Evolutionary conservation across 2,113 vertebrate genomes (phyloP), one percentile per base, ranked within the genome.

Genomic region (Centropus unirufus): DNA sequence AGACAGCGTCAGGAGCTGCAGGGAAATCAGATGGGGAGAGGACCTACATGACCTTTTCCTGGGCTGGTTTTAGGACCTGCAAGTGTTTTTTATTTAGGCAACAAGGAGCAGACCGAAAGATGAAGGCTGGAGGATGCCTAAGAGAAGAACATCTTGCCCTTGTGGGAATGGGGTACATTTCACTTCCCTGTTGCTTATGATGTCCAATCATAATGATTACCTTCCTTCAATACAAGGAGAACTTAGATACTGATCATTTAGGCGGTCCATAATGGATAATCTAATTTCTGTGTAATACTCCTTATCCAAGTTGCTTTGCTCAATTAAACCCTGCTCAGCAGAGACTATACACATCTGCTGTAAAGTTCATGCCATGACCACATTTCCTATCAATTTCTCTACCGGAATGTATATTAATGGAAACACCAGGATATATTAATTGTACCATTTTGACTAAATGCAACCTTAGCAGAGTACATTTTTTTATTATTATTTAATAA

Each of bases 401-500:
- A 96, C 96, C 92, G 93, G 94, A 95, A 95, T 2, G 9, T 94
- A 75, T 90, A 96, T 97, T 96, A 96, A 94, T 95, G 94, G 95
- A 95, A 96, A 96, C 93, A 94, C 4, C 92, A 88, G 88, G 93
- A 87, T 97, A 78, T 96, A 96, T 95, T 96, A 94, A 96, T 96
- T 96, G 90, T 96, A 96, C 85, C 92, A 92, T 97, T 96, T 94
- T 93, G 92, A 96, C 96, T 97, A 97, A 96, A 92, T 94, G 95
- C 80, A 95, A 81, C 93, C 95, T 93, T 95, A 94, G 95, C 88
- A 70, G 95, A 96, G 79, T 52, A 93, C 61, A 90, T 96, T 95
- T 96, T 83, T 95, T 97, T 96, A 95, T 94, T 92, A 96, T 97
- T 97, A 97, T 97, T 97, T 96, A 95, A 95, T 96, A 95, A 97